Conservation (phyloP, 2,888 invertebrate species). For the Lycaena phlaeas region DNA sequence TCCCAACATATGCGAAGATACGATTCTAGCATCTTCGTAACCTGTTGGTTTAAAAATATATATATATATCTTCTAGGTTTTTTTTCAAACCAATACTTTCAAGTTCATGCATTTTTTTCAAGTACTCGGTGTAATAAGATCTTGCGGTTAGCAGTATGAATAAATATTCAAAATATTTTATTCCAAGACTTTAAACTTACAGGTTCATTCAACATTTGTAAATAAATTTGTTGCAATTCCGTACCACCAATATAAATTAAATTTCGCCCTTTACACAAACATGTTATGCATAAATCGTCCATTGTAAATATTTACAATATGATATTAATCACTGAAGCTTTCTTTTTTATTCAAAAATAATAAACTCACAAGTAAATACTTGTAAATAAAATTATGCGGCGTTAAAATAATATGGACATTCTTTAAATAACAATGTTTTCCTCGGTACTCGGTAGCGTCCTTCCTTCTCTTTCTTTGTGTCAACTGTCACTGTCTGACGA, state of each 20-base stretch:
- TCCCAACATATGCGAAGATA: slow-evolving; percentile 42
- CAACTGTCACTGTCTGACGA: neutral
- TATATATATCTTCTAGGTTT: no score
- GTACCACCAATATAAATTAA: slow-evolving; percentile 37
- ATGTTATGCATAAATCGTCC: slow-evolving; percentile 46
- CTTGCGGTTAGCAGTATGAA: no score
- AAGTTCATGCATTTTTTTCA: no score
- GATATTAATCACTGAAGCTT: neutral
- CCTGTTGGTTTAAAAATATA: neutral
- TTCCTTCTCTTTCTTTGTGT: slow-evolving; percentile 1
- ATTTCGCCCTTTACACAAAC: slow-evolving; percentile 42
- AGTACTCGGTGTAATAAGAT: neutral
- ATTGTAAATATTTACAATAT: slow-evolving; percentile 30
- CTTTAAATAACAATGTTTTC: no score
- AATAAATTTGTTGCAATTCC: slow-evolving; percentile 35
- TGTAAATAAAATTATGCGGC: neutral
- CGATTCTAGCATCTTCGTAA: neutral
- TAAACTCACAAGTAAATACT: neutral
- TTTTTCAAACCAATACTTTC: no score
- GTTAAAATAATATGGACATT: neutral
- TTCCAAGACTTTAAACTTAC: slow-evolving; percentile 29
- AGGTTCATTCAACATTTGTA: slow-evolving; percentile 50
- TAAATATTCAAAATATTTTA: no score
- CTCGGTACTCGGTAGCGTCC: neutral
- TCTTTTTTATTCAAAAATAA: neutral